Percentiles rank a stretch among this genome's conserved stretches.
phyloP scores from a whole-genome alignment of 1,140 invertebrate species.

The Phocides pigmalion region DNA sequence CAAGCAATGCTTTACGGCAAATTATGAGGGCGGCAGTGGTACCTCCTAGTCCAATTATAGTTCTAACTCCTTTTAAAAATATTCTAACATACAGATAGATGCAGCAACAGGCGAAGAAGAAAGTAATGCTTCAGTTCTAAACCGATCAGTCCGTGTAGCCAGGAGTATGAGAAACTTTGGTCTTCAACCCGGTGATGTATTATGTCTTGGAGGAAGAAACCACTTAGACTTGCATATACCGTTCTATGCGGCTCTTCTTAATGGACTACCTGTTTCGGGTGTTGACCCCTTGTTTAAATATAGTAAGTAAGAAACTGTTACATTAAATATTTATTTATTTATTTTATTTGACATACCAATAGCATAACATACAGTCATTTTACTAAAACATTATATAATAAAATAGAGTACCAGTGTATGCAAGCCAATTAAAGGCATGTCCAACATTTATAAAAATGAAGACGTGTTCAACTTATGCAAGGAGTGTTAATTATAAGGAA shows the following conservation, averaged over 20 bases:
- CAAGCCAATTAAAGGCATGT: too few relatives aligned
- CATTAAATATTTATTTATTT: too few relatives aligned
- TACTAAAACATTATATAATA: too few relatives aligned
- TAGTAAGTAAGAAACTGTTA: slow-evolving; percentile 49
- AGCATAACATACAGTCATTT: too few relatives aligned
- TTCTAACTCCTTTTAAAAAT: neutral
- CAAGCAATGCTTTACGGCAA: too few relatives aligned
- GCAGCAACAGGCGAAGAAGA: slow-evolving; percentile 23
- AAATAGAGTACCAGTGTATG: too few relatives aligned
- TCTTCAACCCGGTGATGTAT: slow-evolving; percentile 60
- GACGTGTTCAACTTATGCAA: too few relatives aligned
- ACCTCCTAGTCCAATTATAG: too few relatives aligned
- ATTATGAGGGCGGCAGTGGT: too few relatives aligned
- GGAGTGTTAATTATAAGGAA: too few relatives aligned
- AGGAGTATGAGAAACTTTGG: slow-evolving; percentile 19
- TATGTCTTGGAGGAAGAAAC: slow-evolving; percentile 71
- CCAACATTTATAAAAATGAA: too few relatives aligned
- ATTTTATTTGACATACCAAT: too few relatives aligned
- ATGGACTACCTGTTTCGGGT: slow-evolving; percentile 57
- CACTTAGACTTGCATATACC: slow-evolving; percentile 77
- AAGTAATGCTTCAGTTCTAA: slow-evolving; percentile 17
- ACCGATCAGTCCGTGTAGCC: slow-evolving; percentile 3
- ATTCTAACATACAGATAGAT: slow-evolving; percentile 14
- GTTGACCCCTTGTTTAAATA: slow-evolving; percentile 54
- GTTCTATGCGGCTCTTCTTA: slow-evolving; percentile 67